Base-by-base conservation (phyloP, 1,140 invertebrate species). In the Caerostris extrusa region DNA sequence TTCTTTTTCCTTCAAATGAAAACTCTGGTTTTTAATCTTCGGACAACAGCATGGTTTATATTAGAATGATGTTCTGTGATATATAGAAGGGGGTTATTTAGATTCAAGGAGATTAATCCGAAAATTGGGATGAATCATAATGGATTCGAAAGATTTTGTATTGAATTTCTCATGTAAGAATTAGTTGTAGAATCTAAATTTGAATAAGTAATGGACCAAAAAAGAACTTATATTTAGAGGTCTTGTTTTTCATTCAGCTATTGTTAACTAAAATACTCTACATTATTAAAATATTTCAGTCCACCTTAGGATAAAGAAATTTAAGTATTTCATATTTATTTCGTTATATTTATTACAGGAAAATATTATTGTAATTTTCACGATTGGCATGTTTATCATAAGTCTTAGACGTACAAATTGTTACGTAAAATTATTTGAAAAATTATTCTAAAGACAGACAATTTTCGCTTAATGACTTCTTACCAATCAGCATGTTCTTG, bases 11-110 rank as follows among this genome's bases (percentile, higher is more conserved):
- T 85, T 34, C n/a, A 85, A 60, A 58, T 85, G 55, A 58, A 85
- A 85, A 85, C 56, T 85, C 17, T 55, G 56, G 56, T 58, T 85
- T 58, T n/a, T 85, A 85, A 85, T 85, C 83, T 85, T 85, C 17
- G 56, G 58, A 34, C 56, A n/a, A 58, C 56, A 77, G 12, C 34
- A 14, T 12, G 71, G 3, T 77, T 50, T 34, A 77, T 53, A 50
- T 12, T 12, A 77, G 71, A 53, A 77, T 77, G 71, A 77, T 77
- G 50, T 50, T 53, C 19, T 77, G 7, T 77, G 14, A 77, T 10
- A 34, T 12, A 50, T 77, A 12, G 71, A 50, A 12, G 71, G 50
- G 53, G 71, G 71, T 77, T 77, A 53, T 77, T 77, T 77, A 50
- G 34, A 77, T 14, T 77, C 34, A 12, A 50, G 5, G 14, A 77